Conservation (phyloP, 2,113 vertebrate species). For the Ophiodon elongatus region DNA sequence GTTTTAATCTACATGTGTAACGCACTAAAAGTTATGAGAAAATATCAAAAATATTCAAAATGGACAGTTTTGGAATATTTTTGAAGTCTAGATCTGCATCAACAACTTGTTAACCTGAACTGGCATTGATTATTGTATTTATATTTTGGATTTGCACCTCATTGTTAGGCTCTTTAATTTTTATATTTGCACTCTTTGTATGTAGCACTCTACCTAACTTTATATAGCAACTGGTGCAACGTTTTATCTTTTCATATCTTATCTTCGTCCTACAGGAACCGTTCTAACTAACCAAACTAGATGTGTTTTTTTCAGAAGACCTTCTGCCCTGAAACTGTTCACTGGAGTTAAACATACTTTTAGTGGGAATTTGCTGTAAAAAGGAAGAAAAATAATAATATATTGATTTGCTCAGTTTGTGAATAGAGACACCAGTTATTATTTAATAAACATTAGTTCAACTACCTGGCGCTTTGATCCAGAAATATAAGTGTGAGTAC, state of each 20-base stretch:
- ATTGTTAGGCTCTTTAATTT: not conserved
- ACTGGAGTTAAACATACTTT: not conserved
- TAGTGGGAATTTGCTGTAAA: not conserved
- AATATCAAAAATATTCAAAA: not conserved
- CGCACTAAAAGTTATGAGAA: not conserved
- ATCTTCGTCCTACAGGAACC: not conserved
- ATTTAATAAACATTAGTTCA: not conserved
- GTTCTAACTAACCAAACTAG: not conserved
- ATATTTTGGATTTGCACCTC: not conserved
- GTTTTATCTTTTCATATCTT: not conserved
- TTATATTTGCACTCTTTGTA: not conserved
- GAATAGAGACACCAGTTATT: not conserved
- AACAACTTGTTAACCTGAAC: too few relatives aligned
- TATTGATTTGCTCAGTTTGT: not conserved
- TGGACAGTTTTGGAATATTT: too few relatives aligned
- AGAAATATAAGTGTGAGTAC: not conserved
- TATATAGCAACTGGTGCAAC: not conserved
- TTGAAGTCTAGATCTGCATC: too few relatives aligned
- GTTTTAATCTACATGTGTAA: not conserved
- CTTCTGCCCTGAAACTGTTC: not conserved
- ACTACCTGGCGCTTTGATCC: not conserved
- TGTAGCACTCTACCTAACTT: too few relatives aligned
- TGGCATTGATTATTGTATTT: too few relatives aligned
- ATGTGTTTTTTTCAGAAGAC: not conserved
- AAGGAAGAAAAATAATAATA: not conserved